A percentile compares a stretch with the other conserved stretches of the same genome.
phyloP scores from a whole-genome alignment of 2,797 vertebrate species.

The Enoplosus armatus region DNA sequence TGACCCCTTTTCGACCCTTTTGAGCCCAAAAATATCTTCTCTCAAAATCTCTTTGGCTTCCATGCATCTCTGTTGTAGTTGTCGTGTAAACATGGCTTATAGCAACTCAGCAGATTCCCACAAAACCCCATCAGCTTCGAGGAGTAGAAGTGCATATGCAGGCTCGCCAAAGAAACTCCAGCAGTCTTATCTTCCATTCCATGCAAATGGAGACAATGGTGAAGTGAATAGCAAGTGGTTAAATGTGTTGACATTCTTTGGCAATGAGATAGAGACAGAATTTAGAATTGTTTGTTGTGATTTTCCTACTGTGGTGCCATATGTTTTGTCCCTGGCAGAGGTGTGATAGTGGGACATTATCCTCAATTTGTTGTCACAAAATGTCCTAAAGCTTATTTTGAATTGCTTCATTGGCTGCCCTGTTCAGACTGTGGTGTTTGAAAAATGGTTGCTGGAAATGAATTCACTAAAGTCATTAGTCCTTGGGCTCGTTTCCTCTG shows the following conservation, averaged over 20 bases:
- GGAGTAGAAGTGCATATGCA: conserved; percentile 23
- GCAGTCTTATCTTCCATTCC: conserved; percentile 71
- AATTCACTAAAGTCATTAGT: conserved; percentile 51
- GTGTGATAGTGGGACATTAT: conserved; percentile 52
- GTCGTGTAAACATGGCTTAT: conserved; percentile 58
- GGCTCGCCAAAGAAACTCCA: conserved; percentile 48
- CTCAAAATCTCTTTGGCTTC: conserved; percentile 41
- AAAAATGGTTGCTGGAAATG: conserved; percentile 51
- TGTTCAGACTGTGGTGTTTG: conserved; percentile 41
- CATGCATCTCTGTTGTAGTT: conserved; percentile 50
- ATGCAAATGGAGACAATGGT: conserved; percentile 57
- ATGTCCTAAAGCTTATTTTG: conserved; percentile 54
- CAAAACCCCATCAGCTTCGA: conserved; percentile 22
- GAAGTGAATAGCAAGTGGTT: conserved; percentile 56
- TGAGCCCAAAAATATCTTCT: conserved; percentile 37
- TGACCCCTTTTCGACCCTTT: conserved; percentile 45
- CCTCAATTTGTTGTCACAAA: conserved; percentile 44
- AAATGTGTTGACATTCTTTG: conserved; percentile 78
- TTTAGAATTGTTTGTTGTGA: conserved; percentile 53
- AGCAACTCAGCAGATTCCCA: conserved; percentile 35
- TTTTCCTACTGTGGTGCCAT: conserved; percentile 26
- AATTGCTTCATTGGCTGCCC: conserved; percentile 42
- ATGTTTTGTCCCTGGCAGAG: conserved; percentile 54
- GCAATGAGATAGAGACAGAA: conserved; percentile 50
- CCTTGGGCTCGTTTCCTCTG: conserved; percentile 39